Evolutionary conservation across 2,113 vertebrate genomes (phyloP).

Genomic region (Copsychus sechellarum): DNA sequence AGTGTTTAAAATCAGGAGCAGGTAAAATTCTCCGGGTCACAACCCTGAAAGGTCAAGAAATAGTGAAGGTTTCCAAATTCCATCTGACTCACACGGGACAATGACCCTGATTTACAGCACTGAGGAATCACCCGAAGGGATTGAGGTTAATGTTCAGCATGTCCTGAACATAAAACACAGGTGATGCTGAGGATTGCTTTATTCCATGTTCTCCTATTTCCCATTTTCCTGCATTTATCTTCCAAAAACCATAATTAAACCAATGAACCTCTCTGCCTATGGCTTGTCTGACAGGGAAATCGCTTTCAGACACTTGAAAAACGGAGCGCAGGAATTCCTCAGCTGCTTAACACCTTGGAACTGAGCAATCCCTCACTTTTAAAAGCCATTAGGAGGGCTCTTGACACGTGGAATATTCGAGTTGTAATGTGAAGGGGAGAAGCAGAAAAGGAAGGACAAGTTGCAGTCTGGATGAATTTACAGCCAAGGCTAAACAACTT

Average conservation of each 20-base stretch:
- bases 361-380: conserved; percentile 34
- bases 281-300: neutral
- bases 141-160: neutral
- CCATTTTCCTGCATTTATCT: neutral
- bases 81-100: neutral
- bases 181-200: neutral
- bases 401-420: conserved; percentile 33
- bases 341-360: neutral
- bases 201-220: neutral
- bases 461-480: conserved; percentile 40
- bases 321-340: neutral
- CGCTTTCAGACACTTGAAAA: neutral
- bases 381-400: conserved; percentile 35
- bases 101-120: neutral
- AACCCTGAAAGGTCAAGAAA: neutral
- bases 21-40: neutral
- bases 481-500: conserved; percentile 33
- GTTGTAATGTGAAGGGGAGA: conserved; percentile 6
- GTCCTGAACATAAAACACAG: neutral
- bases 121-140: neutral
- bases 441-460: conserved; percentile 23
- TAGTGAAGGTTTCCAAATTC: neutral
- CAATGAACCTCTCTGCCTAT: neutral
- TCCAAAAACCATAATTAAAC: neutral
- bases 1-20: neutral